Evolutionary conservation across 2,113 vertebrate genomes (phyloP), one percentile per base, ranked within the genome.

Genomic region (Daboia siamensis): DNA sequence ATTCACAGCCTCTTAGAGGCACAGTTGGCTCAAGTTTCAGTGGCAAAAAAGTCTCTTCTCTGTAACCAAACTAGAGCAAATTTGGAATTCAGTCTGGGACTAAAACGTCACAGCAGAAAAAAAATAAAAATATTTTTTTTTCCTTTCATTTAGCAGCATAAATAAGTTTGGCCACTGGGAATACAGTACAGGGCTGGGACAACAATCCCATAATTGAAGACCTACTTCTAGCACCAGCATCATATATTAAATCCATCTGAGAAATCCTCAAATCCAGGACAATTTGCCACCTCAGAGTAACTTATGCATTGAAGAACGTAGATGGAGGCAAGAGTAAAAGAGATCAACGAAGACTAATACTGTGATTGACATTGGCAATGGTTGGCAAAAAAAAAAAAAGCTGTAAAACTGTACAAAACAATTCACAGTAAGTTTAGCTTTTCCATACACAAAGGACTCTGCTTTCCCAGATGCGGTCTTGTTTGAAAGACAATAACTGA

Each of bases 61-160:
- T 96, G 97, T 97, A 98, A 98, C 98, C 98, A 99, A 99, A 99
- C 98, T 98, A 98, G 98, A 99, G 98, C 98, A 98, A 98, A 98
- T 98, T 99, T 99, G 98, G 99, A 99, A 99, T 99, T 99, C 98
- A 98, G 98, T 98, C 99, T 99, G 99, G 98, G 99, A 99, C 99
- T 99, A 99, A 99, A 99, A 99, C 99, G 99, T 99, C 99, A 98
- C 99, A 99, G 99, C 98, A 98, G 99, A 98, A 98, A 98, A 94
- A 96, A 98, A 98, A 97, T 97, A 98, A 98, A 97, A 98, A 98
- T 98, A 97, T 97, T 98, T 98, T 98, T 98, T 98, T 97, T 98
- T 98, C 97, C 97, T 98, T 98, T 97, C 96, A 98, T 98, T 98
- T 99, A 99, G 99, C 99, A 99, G 99, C 99, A 99, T 99, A 99